A percentile compares a stretch with the other conserved stretches of the same genome.
These are phyloP conservation scores for Archivesica marissinica DNA, from an alignment of 1,140 invertebrate species.

Conservation along the genomic window DNA sequence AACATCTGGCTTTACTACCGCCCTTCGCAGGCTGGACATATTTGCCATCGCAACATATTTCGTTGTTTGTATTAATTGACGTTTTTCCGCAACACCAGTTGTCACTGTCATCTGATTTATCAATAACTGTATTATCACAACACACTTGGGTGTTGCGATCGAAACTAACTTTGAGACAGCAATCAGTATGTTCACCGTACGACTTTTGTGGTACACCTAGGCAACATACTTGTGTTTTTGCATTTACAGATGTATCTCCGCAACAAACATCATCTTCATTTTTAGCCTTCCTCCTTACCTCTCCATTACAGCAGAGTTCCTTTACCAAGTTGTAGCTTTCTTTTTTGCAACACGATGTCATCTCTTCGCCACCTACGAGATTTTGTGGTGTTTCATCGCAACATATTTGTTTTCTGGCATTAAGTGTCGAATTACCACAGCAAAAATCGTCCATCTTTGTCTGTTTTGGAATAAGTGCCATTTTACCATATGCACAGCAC, in stretches of 20 bases:
- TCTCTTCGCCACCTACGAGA: constrained; percentile 41
- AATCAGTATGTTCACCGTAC: constrained; percentile 41
- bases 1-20: constrained; percentile 41
- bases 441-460: constrained; percentile 40
- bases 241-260: constrained; percentile 51
- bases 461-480: constrained; percentile 24
- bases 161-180: constrained; percentile 45
- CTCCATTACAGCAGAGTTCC: constrained; percentile 49
- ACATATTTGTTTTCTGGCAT: constrained; percentile 55
- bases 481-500: constrained; percentile 47
- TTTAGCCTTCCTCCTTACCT: constrained; percentile 37
- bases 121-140: constrained; percentile 45
- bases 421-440: constrained; percentile 50
- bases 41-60: constrained; percentile 58
- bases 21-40: constrained; percentile 14
- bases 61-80: constrained; percentile 49
- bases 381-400: constrained; percentile 51
- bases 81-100: constrained; percentile 50
- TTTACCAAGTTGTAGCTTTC: constrained; percentile 45
- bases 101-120: constrained; percentile 44
- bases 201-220: constrained; percentile 40
- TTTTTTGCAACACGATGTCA: constrained; percentile 51
- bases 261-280: constrained; percentile 55
- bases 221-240: constrained; percentile 47
- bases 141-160: constrained; percentile 41